These are phyloP conservation scores for Parnassius orleans DNA, from an alignment of 2,888 invertebrate genomes.

Conservation along the genomic window DNA sequence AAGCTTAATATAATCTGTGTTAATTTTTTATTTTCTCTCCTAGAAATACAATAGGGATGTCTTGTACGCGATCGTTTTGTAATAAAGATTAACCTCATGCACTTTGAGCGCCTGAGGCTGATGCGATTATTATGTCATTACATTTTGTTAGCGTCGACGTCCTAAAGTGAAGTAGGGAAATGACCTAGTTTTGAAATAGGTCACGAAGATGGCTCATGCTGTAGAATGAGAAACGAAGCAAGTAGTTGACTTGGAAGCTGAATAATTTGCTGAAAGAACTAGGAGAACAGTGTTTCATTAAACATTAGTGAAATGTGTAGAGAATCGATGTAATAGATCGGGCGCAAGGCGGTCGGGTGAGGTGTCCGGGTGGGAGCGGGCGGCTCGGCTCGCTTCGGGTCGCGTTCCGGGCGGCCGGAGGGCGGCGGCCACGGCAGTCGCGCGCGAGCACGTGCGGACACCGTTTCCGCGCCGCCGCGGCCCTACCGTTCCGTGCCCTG, in stretches of 20 bases:
- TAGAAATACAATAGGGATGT: conserved; percentile 9
- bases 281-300: conserved; percentile 27
- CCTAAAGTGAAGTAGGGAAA: conserved; percentile 14
- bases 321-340: conserved; percentile 48
- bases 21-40: not conserved
- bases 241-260: not conserved
- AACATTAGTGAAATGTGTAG: conserved; percentile 40
- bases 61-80: conserved; percentile 17
- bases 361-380: conserved; percentile 46
- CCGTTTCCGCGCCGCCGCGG: conserved; percentile 59
- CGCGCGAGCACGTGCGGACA: conserved; percentile 74
- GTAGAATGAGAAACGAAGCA: not conserved
- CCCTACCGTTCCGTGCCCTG: conserved; percentile 48
- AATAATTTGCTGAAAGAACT: conserved; percentile 3
- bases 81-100: conserved; percentile 22
- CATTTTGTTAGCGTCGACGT: conserved; percentile 19
- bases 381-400: conserved; percentile 58
- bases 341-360: conserved; percentile 37
- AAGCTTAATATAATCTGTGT: no score
- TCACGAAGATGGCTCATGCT: not conserved
- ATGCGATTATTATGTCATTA: conserved; percentile 23
- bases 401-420: conserved; percentile 52
- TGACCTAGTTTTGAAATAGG: conserved; percentile 20
- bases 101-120: conserved; percentile 17
- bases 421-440: conserved; percentile 63